Base-by-base conservation (phyloP, 2,888 invertebrate genomes). In the Acanthosepion lycidas region DNA sequence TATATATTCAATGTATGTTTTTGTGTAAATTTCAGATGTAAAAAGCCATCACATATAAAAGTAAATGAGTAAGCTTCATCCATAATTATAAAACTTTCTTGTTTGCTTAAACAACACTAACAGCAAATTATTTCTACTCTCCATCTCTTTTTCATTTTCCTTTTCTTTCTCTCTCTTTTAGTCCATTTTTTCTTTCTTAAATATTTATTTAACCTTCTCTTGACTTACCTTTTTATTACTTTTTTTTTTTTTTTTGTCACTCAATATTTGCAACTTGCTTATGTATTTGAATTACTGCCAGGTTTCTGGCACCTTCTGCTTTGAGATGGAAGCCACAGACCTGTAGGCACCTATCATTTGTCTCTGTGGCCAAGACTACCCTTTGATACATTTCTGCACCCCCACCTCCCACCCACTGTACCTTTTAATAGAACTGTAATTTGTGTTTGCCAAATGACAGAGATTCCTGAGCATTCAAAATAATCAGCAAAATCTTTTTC, bases 401-500 rank as follows among this genome's bases (percentile, higher is more conserved):
- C n/a, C 0, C 33, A 2, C n/a, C 9, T 33, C n/a, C 0, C 33
- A 2, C n/a, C n/a, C 15, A 5, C n/a, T 4, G n/a, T 33, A 59
- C 78, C n/a, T 78, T 33, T 78, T 78, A 78, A 78, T 78, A n/a
- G 78, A 9, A 4, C 1, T 12, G n/a, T 78, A 78, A 78, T 78
- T 78, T 78, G 78, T 78, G 78, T 78, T 15, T n/a, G 78, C n/a
- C 9, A 78, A 78, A 78, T n/a, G 78, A 78, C 78, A 78, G n/a
- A 9, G 6, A 26, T 78, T 78, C n/a, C n/a, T 78, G 78, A n/a
- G 78, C 78, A n/a, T 78, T 18, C 78, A 3, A 33, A n/a, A 15
- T 33, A 78, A 78, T n/a, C 78, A 9, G n/a, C n/a, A 9, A 78
- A 78, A 28, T 64, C 26, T 64, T 26, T 64, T 15, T 78, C 78